Percentiles rank a stretch among this genome's conserved stretches.
Evolutionary conservation across 1,140 invertebrate species (phyloP).

Genomic region (Bombus sylvicola): DNA sequence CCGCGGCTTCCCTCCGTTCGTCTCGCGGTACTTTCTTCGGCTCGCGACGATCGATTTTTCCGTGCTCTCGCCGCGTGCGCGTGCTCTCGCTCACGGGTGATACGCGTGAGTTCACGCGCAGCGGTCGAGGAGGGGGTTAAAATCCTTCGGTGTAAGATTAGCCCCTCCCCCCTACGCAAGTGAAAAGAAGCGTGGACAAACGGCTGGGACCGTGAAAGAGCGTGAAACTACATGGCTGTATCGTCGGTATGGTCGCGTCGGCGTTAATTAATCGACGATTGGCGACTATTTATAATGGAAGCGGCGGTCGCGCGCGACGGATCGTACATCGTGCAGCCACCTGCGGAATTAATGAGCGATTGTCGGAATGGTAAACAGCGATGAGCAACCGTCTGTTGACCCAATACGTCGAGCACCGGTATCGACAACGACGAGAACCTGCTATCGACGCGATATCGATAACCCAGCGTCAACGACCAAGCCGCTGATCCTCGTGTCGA

Average conservation of each 20-base stretch:
- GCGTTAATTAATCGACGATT: slow-evolving; percentile 53
- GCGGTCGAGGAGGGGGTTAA: background rate
- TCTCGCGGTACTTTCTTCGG: slow-evolving; percentile 35
- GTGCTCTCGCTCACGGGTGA: too few species aligned
- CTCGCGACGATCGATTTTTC: slow-evolving; percentile 42
- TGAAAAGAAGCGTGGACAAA: background rate
- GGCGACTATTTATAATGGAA: slow-evolving; percentile 47
- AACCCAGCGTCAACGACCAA: background rate
- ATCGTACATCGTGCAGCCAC: slow-evolving; percentile 28
- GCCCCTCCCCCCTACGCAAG: too few species aligned
- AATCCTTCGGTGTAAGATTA: slow-evolving; percentile 42
- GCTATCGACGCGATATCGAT: background rate
- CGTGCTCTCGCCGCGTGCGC: background rate
- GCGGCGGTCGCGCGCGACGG: background rate
- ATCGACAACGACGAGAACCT: slow-evolving; percentile 4
- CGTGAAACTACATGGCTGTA: background rate
- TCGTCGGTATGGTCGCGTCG: slow-evolving; percentile 27
- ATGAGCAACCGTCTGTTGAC: slow-evolving; percentile 39
- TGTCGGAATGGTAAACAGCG: slow-evolving; percentile 48
- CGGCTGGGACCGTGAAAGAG: background rate
- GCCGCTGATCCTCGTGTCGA: background rate
- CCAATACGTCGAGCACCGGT: slow-evolving; percentile 1
- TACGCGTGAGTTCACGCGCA: background rate
- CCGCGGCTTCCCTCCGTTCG: slow-evolving; percentile 19
- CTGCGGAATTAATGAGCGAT: slow-evolving; percentile 53